Conservation (phyloP, 2,888 invertebrate genomes). For the Drosophila buzzatii region DNA sequence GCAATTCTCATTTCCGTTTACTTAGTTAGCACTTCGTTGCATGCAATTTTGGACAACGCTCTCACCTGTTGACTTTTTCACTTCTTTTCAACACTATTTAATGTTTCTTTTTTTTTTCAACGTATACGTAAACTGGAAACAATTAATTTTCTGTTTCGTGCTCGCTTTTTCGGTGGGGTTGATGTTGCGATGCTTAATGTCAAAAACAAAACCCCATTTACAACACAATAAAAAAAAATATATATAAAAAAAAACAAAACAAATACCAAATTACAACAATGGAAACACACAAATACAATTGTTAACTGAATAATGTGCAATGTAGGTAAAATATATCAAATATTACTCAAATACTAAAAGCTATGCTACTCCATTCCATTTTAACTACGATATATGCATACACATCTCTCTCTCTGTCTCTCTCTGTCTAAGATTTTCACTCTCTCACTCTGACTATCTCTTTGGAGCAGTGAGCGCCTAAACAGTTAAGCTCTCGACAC, state of each 20-base stretch:
- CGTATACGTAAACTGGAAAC: slow-evolving; percentile 34
- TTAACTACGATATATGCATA: slow-evolving; percentile 24
- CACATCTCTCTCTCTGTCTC: slow-evolving; percentile 14
- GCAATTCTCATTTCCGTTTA: slow-evolving; percentile 30
- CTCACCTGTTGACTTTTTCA: slow-evolving; percentile 43
- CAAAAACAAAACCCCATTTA: slow-evolving; percentile 37
- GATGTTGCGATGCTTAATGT: slow-evolving; percentile 37
- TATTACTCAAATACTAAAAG: slow-evolving; percentile 48
- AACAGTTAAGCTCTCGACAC: slow-evolving; percentile 43
- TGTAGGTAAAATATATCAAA: slow-evolving; percentile 62
- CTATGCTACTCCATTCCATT: slow-evolving; percentile 44
- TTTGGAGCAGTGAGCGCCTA: slow-evolving; percentile 45
- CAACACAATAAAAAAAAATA: slow-evolving; percentile 28
- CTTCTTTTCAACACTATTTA: slow-evolving; percentile 40
- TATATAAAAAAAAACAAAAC: slow-evolving; percentile 37
- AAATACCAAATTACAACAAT: slow-evolving; percentile 40
- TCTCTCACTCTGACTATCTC: slow-evolving; percentile 2
- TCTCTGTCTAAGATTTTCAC: neutral
- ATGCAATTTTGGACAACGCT: slow-evolving; percentile 36
- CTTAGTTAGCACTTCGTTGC: slow-evolving; percentile 41
- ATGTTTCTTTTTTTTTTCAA: slow-evolving; percentile 33
- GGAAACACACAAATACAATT: slow-evolving; percentile 44
- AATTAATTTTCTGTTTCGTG: slow-evolving; percentile 51
- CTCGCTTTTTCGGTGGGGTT: slow-evolving; percentile 36
- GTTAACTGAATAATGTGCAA: slow-evolving; percentile 50